Evolutionary conservation across 2,888 invertebrate genomes (phyloP).

Genomic region (Cyaniris semiargus): DNA sequence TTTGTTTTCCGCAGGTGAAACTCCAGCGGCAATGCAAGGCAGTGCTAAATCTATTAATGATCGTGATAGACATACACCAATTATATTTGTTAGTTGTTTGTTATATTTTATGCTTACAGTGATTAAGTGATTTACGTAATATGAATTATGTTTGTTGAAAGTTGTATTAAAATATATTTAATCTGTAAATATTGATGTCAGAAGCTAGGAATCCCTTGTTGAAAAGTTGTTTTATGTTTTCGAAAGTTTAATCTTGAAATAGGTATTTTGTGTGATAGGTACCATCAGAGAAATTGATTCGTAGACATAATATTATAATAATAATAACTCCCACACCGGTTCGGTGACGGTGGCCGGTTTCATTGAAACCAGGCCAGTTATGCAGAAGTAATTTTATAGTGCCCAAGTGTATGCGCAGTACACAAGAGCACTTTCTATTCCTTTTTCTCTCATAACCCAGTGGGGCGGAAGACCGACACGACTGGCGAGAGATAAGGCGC

Average conservation of each 20-base stretch:
- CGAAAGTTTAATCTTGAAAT: neutral
- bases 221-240: constrained; percentile 2
- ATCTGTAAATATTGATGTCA: constrained; percentile 16
- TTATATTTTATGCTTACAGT: constrained; percentile 41
- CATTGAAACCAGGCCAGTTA: too few relatives aligned
- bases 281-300: neutral
- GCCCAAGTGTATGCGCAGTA: too few relatives aligned
- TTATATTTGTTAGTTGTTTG: constrained; percentile 43
- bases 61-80: constrained; percentile 53
- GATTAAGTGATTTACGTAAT: constrained; percentile 22
- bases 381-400: too few relatives aligned
- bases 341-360: too few relatives aligned
- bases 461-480: too few relatives aligned
- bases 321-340: too few relatives aligned
- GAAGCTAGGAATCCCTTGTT: constrained; percentile 7
- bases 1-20: constrained; percentile 83
- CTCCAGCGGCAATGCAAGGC: constrained; percentile 93
- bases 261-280: neutral
- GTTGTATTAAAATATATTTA: neutral
- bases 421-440: too few relatives aligned
- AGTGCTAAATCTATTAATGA: constrained; percentile 76
- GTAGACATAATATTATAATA: too few relatives aligned
- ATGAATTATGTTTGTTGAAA: constrained; percentile 17
- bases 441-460: too few relatives aligned
- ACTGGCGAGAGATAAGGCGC: too few relatives aligned